Evolutionary conservation across 2,888 invertebrate species (phyloP).

Genomic region (Allygus modestus): DNA sequence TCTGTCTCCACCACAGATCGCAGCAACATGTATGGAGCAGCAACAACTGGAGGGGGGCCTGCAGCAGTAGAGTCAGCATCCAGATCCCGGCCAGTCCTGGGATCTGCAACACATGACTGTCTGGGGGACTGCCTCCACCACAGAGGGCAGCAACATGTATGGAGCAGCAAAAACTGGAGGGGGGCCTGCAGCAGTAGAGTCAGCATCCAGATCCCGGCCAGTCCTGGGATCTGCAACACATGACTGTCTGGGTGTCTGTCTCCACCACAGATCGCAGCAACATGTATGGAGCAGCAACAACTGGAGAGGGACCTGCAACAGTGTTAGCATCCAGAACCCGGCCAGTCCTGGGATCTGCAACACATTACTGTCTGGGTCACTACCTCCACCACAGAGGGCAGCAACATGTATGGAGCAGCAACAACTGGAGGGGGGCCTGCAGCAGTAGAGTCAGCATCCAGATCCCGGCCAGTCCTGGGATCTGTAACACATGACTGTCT

Average conservation of each 20-base stretch:
- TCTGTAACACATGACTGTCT: conserved; percentile 71
- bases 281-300: conserved; percentile 79
- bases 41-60: conserved; percentile 89
- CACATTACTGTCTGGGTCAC: too few relatives aligned
- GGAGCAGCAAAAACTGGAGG: conserved; percentile 85
- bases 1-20: conserved; percentile 63
- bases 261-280: conserved; percentile 30
- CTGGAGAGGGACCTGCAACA: conserved; percentile 91
- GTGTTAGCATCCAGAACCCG: conserved; percentile 92
- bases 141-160: neutral
- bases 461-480: conserved; percentile 72
- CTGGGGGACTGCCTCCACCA: conserved; percentile 20
- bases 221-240: conserved; percentile 85
- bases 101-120: conserved; percentile 76
- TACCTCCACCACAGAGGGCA: too few relatives aligned
- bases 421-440: too few relatives aligned
- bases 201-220: conserved; percentile 93
- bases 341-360: conserved; percentile 95
- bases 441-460: conserved; percentile 66
- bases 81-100: conserved; percentile 94
- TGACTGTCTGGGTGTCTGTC: neutral
- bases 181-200: conserved; percentile 93
- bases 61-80: conserved; percentile 90
- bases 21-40: conserved; percentile 78
- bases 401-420: too few relatives aligned